Evolutionary conservation across 2,797 vertebrate genomes (phyloP).

Genomic region (Hafferia zeledoni): DNA sequence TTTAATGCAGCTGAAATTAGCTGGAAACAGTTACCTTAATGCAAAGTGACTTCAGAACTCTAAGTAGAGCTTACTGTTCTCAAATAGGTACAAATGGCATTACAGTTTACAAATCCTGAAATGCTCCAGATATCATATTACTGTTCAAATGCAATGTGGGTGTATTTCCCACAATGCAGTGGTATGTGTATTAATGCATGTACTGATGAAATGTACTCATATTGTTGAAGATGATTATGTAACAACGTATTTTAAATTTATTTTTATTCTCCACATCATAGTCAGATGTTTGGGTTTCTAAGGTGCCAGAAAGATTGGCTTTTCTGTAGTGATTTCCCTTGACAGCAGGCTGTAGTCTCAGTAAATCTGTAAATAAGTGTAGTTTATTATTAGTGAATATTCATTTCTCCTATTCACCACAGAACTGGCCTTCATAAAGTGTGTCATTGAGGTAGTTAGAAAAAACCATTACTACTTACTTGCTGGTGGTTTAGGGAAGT

Average conservation of each 20-base stretch:
- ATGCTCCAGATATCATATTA: background rate
- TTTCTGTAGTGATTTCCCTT: background rate
- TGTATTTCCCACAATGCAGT: background rate
- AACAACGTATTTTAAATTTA: background rate
- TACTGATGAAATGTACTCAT: background rate
- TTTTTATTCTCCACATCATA: background rate
- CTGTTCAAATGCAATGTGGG: background rate
- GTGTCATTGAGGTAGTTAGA: background rate
- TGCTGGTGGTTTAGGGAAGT: background rate
- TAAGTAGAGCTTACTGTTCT: background rate
- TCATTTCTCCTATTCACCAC: background rate
- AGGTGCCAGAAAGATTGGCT: background rate
- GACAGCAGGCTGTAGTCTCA: background rate
- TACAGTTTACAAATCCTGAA: slow-evolving; percentile 21
- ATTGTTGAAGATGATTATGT: background rate
- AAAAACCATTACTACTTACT: background rate
- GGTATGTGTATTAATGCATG: background rate
- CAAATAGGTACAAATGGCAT: background rate
- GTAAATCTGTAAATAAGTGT: slow-evolving; percentile 17
- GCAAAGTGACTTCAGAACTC: background rate
- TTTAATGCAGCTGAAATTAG: background rate
- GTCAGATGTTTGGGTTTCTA: background rate
- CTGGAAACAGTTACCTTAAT: background rate
- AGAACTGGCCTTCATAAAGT: background rate
- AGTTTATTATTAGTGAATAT: slow-evolving; percentile 3